These are phyloP conservation scores for Malthinus seriepunctatus DNA, from an alignment of 2,888 invertebrate species.

Conservation along the genomic window DNA sequence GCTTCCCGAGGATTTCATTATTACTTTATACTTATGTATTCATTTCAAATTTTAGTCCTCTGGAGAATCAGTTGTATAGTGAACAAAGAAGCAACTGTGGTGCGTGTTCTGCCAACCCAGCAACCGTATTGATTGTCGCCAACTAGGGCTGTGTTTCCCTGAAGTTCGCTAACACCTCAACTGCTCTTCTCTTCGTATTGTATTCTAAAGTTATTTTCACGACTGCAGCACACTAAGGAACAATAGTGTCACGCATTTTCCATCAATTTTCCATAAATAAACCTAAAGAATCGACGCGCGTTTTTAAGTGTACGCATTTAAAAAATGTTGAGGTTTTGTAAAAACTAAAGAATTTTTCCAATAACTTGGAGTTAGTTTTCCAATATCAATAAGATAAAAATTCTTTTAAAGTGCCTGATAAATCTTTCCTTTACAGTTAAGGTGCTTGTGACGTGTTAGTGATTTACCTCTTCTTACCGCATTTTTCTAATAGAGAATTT, in stretches of 20 bases:
- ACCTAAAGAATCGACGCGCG: too few relatives aligned
- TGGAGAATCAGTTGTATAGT: constrained; percentile 24
- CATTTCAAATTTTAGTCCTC: constrained; percentile 21
- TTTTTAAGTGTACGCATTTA: not conserved
- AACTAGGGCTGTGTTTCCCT: constrained; percentile 40
- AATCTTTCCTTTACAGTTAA: constrained; percentile 12
- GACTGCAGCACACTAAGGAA: constrained; percentile 16
- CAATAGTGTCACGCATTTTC: constrained; percentile 17
- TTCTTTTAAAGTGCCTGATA: constrained; percentile 7
- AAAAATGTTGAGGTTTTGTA: constrained; percentile 1
- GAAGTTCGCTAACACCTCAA: constrained; percentile 34
- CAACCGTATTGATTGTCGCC: constrained; percentile 45
- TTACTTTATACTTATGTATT: not conserved
- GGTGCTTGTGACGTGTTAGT: constrained; percentile 10
- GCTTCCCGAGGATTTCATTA: not conserved
- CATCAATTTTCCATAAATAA: constrained; percentile 20
- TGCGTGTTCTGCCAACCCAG: constrained; percentile 40
- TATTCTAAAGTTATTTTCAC: constrained; percentile 23
- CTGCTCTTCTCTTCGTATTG: constrained; percentile 24
- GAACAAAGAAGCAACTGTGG: constrained; percentile 31
- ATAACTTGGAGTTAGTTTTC: constrained; percentile 16
- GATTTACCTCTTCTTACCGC: constrained; percentile 9
- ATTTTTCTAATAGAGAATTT: constrained; percentile 2
- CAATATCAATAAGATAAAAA: constrained; percentile 16
- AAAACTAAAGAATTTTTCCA: constrained; percentile 1